Evolutionary conservation across 1,140 invertebrate species (phyloP).

Genomic region (Uloborus diversus): DNA sequence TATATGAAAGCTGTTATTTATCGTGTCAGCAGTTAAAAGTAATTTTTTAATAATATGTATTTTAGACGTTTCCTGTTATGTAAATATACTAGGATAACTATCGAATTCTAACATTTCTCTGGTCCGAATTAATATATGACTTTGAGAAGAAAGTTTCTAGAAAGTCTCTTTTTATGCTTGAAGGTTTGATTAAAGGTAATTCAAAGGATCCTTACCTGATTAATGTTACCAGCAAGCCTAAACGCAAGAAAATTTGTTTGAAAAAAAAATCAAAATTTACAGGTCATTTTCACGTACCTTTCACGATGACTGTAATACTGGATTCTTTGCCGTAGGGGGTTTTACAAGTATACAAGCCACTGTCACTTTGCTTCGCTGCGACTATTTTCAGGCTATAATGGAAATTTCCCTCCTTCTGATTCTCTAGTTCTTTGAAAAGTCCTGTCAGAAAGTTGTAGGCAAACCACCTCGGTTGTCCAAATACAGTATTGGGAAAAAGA

Average conservation of each 20-base stretch:
- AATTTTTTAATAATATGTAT: too few relatives aligned
- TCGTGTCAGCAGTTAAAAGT: too few relatives aligned
- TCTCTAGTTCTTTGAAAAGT: background rate
- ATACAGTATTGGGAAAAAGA: background rate
- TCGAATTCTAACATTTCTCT: too few relatives aligned
- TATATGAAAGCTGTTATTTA: background rate
- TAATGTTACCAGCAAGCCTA: background rate
- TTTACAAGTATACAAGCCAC: constrained; percentile 16
- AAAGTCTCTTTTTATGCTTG: background rate
- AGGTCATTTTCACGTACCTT: background rate
- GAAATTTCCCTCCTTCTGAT: background rate
- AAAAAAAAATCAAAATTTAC: background rate
- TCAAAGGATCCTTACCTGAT: background rate
- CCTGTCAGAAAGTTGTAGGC: background rate
- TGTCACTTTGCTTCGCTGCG: background rate
- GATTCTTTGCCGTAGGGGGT: background rate
- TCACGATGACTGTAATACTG: background rate
- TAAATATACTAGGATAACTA: too few relatives aligned
- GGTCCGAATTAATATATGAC: background rate
- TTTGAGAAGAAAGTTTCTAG: background rate
- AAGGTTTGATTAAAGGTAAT: background rate
- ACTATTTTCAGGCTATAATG: background rate
- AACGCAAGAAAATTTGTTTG: background rate
- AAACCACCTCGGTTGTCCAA: background rate
- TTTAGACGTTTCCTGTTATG: too few relatives aligned